phyloP scores from a whole-genome alignment of 1,140 invertebrate species.

The Chelonus insularis region DNA sequence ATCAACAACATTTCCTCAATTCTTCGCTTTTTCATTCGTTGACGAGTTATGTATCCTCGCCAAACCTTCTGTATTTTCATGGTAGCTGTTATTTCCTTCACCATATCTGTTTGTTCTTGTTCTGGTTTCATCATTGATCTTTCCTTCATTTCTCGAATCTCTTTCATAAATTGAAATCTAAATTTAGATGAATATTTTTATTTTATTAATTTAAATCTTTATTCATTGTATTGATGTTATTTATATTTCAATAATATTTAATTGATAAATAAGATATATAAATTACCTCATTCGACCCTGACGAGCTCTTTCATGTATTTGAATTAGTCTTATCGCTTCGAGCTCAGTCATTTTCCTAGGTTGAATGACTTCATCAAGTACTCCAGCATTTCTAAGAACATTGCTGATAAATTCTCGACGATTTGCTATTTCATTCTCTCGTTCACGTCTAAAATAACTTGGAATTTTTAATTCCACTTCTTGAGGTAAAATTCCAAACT shows the following conservation, averaged over 20 bases:
- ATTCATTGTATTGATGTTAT: too few relatives aligned
- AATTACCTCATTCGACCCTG: constrained; percentile 71
- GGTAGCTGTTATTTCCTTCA: constrained; percentile 65
- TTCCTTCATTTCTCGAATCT: constrained; percentile 78
- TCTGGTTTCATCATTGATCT: constrained; percentile 65
- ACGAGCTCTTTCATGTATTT: constrained; percentile 84
- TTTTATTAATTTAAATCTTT: too few relatives aligned
- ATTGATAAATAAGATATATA: constrained; percentile 30
- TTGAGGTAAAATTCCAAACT: constrained; percentile 66
- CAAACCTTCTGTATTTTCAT: constrained; percentile 81
- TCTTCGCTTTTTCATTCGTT: constrained; percentile 70
- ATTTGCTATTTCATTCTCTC: constrained; percentile 64
- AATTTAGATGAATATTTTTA: too few relatives aligned
- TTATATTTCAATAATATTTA: constrained; percentile 38
- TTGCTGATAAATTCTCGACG: constrained; percentile 67
- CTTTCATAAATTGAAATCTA: constrained; percentile 87
- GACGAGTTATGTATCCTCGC: constrained; percentile 76
- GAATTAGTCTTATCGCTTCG: constrained; percentile 84
- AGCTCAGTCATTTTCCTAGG: constrained; percentile 71
- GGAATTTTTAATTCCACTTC: constrained; percentile 71
- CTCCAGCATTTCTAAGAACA: constrained; percentile 69
- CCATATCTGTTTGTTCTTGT: constrained; percentile 57
- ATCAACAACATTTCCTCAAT: constrained; percentile 86
- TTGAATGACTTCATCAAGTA: constrained; percentile 64
- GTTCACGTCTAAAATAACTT: constrained; percentile 70